Base-by-base conservation (phyloP, 2,113 vertebrate genomes). In the Pseudopipra pipra region DNA sequence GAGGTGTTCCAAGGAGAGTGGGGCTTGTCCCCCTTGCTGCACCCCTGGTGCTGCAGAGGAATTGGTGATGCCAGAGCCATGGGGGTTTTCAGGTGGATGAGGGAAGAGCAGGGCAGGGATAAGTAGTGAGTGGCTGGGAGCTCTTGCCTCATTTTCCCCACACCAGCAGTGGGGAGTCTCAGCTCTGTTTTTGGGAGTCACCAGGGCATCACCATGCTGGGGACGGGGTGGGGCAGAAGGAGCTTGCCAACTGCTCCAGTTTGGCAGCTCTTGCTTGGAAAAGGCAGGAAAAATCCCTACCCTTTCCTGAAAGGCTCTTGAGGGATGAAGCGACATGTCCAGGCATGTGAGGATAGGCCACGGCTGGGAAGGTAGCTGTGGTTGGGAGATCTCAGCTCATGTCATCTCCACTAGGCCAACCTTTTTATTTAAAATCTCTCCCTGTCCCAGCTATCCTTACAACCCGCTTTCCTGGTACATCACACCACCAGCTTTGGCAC, bases 351-450 rank as follows among this genome's bases (percentile, higher is more conserved):
- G 37, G 39, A 75, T 35, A 68, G 70, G 49, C 43, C 55, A 47
- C 16, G 35, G 35, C 78, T 73, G 75, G 52, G 55, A 77, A 91
- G 70, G 41, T 28, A 63, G 51, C 49, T 33, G 27, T 4, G 4
- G 27, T 12, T 4, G 8, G 65, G 37, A 75, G 27, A 73, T 65
- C 63, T 39, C 43, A 39, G 47, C 35, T 47, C 0, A 0, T 58
- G 51, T 63, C 56, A 85, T 77, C 71, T 88, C 65, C 82, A 61
- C 59, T 12, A 86, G 55, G 44, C 39, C 85, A 80, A 77, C 52
- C 17, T 62, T 78, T 97, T 96, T 97, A 96, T 96, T 96, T 90
- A 96, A 97, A 91, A 91, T 84, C 58, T 51, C 47, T 65, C 21
- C 67, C 44, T 19, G 0, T 28, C 51, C 73, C 31, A 1, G 35